Conservation (phyloP, 2,888 invertebrate species). For the Drosophila nr. fundita region DNA sequence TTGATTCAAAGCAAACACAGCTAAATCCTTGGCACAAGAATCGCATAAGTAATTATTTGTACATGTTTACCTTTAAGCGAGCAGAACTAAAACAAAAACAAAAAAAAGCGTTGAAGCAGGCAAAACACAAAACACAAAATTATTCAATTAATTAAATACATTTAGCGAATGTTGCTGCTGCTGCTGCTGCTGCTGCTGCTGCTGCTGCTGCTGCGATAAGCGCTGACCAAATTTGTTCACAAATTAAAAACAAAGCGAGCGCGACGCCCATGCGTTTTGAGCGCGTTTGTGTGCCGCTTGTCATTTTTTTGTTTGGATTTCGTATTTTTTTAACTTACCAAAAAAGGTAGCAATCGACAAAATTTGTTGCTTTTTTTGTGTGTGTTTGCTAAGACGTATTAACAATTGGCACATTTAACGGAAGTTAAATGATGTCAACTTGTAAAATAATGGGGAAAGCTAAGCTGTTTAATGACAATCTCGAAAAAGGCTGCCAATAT, state of each 20-base stretch:
- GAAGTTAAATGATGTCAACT: constrained; percentile 70
- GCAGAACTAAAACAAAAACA: not conserved
- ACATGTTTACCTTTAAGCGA: constrained; percentile 24
- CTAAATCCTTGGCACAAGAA: constrained; percentile 50
- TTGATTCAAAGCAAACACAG: constrained; percentile 14
- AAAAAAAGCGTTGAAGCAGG: not conserved
- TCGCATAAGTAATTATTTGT: constrained; percentile 42
- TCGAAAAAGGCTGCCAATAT: constrained; percentile 11
- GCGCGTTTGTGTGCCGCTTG: constrained; percentile 35
- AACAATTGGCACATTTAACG: constrained; percentile 77
- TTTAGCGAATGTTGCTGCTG: constrained; percentile 34
- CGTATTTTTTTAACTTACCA: constrained; percentile 61
- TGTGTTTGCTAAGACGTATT: constrained; percentile 65
- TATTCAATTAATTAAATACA: constrained; percentile 61
- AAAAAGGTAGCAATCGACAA: constrained; percentile 62
- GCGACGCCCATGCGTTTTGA: constrained; percentile 57
- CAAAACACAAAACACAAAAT: constrained; percentile 48
- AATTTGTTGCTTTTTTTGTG: constrained; percentile 30
- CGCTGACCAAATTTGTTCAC: constrained; percentile 74
- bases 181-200: constrained; percentile 2
- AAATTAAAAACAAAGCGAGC: constrained; percentile 74
- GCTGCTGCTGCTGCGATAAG: constrained; percentile 21
- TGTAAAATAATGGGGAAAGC: constrained; percentile 59
- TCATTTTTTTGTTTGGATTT: constrained; percentile 20
- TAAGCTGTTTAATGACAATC: constrained; percentile 57